Evolutionary conservation across 2,113 vertebrate species (phyloP).

Genomic region (Rhineura floridana): DNA sequence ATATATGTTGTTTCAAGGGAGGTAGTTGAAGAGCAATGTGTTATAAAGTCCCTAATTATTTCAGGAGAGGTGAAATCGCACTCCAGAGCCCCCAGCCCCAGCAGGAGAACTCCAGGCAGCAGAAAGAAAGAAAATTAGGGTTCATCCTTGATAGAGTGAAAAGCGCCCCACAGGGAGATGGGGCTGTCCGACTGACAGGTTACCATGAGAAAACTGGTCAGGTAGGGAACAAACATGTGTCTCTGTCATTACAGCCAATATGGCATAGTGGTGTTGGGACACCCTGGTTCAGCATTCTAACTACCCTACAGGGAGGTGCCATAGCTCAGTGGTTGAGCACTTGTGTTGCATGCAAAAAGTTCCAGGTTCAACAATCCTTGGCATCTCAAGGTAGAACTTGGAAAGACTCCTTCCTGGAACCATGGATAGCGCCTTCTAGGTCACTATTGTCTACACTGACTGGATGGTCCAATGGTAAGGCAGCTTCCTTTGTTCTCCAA

Average conservation of each 20-base stretch:
- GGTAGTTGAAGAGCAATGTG: neutral
- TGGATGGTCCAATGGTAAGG: neutral
- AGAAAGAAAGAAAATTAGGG: slow-evolving; percentile 14
- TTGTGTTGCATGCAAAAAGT: no score
- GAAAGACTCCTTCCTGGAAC: no score
- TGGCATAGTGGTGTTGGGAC: neutral
- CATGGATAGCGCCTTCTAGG: no score
- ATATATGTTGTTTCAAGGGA: neutral
- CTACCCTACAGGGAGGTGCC: neutral
- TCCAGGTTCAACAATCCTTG: no score
- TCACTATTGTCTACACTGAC: no score
- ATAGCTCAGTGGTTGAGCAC: neutral
- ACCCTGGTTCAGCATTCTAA: neutral
- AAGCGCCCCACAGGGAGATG: slow-evolving; percentile 53
- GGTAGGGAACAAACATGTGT: slow-evolving; percentile 9
- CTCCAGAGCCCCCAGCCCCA: neutral
- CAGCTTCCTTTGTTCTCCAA: neutral
- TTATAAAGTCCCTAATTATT: neutral
- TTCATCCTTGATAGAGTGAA: slow-evolving; percentile 62
- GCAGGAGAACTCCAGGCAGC: neutral
- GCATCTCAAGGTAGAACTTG: no score
- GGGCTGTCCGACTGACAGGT: slow-evolving; percentile 51
- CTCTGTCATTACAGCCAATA: neutral
- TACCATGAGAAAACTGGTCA: slow-evolving; percentile 56
- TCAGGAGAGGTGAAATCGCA: neutral